Conservation (phyloP, 2,888 invertebrate genomes). For the Drosophila mercatorum region DNA sequence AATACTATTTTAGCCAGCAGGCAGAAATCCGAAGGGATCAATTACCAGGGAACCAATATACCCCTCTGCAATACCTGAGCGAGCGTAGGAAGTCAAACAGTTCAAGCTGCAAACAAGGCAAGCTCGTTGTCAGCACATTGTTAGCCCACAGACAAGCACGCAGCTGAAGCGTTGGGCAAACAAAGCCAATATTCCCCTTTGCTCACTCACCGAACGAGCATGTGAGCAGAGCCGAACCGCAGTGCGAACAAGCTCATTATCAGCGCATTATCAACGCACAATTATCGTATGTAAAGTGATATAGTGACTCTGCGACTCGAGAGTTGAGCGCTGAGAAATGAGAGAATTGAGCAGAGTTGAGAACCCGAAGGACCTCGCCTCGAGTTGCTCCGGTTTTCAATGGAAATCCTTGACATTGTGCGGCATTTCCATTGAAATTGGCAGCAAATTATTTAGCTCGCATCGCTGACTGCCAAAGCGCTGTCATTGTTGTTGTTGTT, state of each 20-base stretch:
- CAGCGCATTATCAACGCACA: conserved; percentile 71
- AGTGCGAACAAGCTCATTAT: conserved; percentile 53
- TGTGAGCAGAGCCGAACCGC: neutral
- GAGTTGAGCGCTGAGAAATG: neutral
- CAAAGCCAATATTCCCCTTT: neutral
- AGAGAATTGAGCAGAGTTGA: neutral
- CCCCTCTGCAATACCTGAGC: neutral
- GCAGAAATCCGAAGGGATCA: too few species aligned
- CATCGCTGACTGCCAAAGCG: conserved; percentile 36
- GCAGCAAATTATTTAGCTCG: conserved; percentile 46
- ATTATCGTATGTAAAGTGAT: conserved; percentile 77
- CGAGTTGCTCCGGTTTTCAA: conserved; percentile 22
- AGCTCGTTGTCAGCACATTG: neutral
- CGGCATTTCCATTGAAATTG: conserved; percentile 45
- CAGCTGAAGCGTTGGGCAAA: neutral
- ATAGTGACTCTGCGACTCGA: conserved; percentile 46
- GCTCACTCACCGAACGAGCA: neutral
- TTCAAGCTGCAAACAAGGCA: neutral
- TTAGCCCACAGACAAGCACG: neutral
- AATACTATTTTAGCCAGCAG: too few species aligned
- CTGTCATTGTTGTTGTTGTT: conserved; percentile 11
- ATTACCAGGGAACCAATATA: neutral
- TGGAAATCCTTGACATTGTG: conserved; percentile 74
- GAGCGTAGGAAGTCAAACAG: neutral
- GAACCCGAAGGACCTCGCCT: neutral